Evolutionary conservation across 2,888 invertebrate genomes (phyloP), one percentile per base, ranked within the genome.

Genomic region (Drosophila nr. fundita): DNA sequence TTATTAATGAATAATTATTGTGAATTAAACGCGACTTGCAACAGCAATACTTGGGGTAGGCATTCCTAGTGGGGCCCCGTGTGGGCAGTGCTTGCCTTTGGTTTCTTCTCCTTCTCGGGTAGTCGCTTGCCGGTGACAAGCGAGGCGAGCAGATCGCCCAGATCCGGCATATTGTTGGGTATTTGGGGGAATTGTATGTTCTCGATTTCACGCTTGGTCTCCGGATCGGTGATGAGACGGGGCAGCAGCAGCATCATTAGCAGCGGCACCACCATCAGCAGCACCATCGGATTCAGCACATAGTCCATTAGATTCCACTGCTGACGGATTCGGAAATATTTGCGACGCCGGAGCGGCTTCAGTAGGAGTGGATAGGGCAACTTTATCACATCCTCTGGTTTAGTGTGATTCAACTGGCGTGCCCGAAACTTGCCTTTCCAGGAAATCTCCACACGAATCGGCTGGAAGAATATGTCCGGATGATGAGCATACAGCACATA

Each of bases 161-260:
- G 96, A 93, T 99, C 99, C 4, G 98, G 98, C 95, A 99, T 95
- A 78, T 97, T 97, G 73, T 96, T 95, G 75, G 95, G 94, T 93
- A 97, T 96, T 90, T 92, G 92, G 10, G 92, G 92, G 32, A 93
- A 90, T 90, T 96, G 96, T 34, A 97, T 95, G 91, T 97, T 98
- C 93, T 99, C 98, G 94, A 98, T 95, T 93, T 98, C 98, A 93
- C 98, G 98, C 92, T 98, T 97, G 1, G 99, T 97, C 92, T 99
- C 99, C 6, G 99, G 98, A 93, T 99, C 99, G 91, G 97, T 98
- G 96, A 99, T 97, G 95, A 99, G 96, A 92, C 98, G 98, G 0
- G 99, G 98, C 86, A 99, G 93, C 73, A 99, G 94, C 95, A 99
- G 96, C 83, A 99, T 97, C 11, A 99, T 93, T 3, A 99, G 91